phyloP scores from a whole-genome alignment of 2,888 invertebrate genomes.

The Frankliniella intonsa region DNA sequence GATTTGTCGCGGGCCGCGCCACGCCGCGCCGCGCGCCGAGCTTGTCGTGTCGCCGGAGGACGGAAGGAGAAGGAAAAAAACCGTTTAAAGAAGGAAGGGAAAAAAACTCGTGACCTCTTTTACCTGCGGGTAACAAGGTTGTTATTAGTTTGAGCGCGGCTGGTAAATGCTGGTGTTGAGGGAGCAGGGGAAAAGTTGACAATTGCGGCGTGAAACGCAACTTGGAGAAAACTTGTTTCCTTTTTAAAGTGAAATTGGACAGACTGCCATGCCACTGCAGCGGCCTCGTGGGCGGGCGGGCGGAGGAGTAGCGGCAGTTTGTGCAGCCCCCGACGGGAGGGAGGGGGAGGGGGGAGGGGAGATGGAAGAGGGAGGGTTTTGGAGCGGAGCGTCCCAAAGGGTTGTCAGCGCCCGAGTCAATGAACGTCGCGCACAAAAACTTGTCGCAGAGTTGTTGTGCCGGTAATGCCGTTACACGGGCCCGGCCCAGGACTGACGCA shows the following conservation, averaged over 20 bases:
- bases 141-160: not conserved
- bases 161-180: not conserved
- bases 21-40: not conserved
- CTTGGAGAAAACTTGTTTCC: too few species aligned
- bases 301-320: not conserved
- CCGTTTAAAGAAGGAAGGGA: too few species aligned
- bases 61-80: too few species aligned
- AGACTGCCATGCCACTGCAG: not conserved
- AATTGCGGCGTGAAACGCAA: too few species aligned
- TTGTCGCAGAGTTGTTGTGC: too few species aligned
- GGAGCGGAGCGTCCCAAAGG: too few species aligned
- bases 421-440: too few species aligned
- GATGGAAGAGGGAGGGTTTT: not conserved
- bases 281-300: not conserved
- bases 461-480: too few species aligned
- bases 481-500: too few species aligned
- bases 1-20: not conserved
- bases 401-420: too few species aligned
- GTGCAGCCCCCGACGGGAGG: not conserved
- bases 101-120: not conserved
- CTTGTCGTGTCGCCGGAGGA: not conserved
- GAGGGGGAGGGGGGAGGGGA: not conserved
- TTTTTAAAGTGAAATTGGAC: too few species aligned
- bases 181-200: too few species aligned
- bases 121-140: constrained; percentile 4